phyloP scores from a whole-genome alignment of 1,140 invertebrate genomes.

The Agrypnia vestita region DNA sequence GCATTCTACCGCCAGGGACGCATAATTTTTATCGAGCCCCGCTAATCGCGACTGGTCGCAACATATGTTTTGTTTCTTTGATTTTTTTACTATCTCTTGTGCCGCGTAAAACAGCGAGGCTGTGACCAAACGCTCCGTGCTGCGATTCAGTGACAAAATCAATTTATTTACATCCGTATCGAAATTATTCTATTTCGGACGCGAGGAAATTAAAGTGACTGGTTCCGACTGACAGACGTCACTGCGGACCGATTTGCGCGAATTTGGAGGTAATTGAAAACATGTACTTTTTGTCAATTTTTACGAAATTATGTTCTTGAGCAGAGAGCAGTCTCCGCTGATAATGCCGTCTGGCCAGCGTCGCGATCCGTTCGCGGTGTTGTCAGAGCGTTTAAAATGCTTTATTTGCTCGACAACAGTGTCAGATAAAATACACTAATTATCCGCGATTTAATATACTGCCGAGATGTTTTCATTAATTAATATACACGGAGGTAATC shows the following conservation, averaged over 20 bases:
- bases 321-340: not conserved
- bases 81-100: conserved; percentile 11
- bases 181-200: not conserved
- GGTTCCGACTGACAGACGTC: conserved; percentile 1
- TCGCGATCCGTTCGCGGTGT: not conserved
- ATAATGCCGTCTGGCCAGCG: not conserved
- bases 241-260: not conserved
- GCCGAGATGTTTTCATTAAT: not conserved
- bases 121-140: not conserved
- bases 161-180: not conserved
- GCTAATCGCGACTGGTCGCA: not conserved
- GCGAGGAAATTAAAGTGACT: not conserved
- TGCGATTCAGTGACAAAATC: conserved; percentile 1
- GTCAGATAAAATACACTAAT: not conserved
- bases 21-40: not conserved
- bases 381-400: conserved; percentile 1
- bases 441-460: not conserved
- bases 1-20: conserved; percentile 2
- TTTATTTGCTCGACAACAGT: conserved; percentile 20
- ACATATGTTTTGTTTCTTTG: conserved; percentile 11
- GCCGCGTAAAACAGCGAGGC: not conserved
- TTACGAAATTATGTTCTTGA: not conserved
- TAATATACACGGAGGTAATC: conserved; percentile 2
- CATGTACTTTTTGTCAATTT: conserved; percentile 1
- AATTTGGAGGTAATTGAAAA: conserved; percentile 5